phyloP scores from a whole-genome alignment of 2,113 vertebrate genomes.

The Hystrix cristata region DNA sequence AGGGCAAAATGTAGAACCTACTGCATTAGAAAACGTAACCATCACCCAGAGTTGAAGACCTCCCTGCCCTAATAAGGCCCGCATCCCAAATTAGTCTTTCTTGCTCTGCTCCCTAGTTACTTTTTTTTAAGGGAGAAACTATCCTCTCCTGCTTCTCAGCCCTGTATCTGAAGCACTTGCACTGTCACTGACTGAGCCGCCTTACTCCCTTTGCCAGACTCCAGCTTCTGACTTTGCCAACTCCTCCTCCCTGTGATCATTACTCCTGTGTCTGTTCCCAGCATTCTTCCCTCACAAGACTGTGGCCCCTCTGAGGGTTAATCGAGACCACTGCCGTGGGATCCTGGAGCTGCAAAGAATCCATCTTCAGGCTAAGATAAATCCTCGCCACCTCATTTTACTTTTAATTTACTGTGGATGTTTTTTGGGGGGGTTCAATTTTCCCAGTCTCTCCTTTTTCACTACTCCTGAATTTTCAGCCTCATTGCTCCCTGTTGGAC shows the following conservation, averaged over 20 bases:
- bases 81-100: slow-evolving; percentile 53
- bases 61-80: neutral
- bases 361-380: slow-evolving; percentile 47
- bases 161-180: slow-evolving; percentile 57
- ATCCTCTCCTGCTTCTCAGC: slow-evolving; percentile 63
- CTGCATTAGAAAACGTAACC: too few species aligned
- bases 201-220: slow-evolving; percentile 67
- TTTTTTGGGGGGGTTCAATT: slow-evolving; percentile 9
- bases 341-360: slow-evolving; percentile 63
- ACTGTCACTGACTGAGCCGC: slow-evolving; percentile 64
- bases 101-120: slow-evolving; percentile 56
- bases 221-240: slow-evolving; percentile 59
- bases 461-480: slow-evolving; percentile 72
- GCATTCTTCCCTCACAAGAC: neutral
- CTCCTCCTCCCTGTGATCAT: neutral
- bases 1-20: neutral
- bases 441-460: slow-evolving; percentile 73
- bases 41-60: neutral
- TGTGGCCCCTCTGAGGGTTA: neutral
- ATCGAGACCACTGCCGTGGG: slow-evolving; percentile 18
- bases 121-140: slow-evolving; percentile 73
- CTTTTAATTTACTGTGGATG: slow-evolving; percentile 67
- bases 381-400: slow-evolving; percentile 80
- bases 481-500: slow-evolving; percentile 80
- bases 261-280: neutral